phyloP scores from a whole-genome alignment of 1,140 invertebrate genomes.

The Phenacoccus solenopsis region DNA sequence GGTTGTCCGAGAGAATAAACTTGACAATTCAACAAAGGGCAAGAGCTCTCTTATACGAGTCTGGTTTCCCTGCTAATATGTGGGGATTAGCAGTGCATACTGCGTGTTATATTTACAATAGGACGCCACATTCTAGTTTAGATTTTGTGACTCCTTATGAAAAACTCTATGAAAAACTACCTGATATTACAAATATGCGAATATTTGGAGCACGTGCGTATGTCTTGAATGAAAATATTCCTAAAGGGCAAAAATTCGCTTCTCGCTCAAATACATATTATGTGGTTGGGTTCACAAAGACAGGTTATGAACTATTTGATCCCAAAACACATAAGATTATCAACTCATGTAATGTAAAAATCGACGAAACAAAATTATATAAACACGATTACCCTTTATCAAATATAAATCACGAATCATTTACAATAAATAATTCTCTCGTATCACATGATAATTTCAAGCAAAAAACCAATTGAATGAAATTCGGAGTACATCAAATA shows the following conservation, averaged over 20 bases:
- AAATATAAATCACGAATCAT: background rate
- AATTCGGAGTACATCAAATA: too few relatives aligned
- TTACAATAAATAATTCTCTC: background rate
- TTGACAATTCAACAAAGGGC: constrained; percentile 31
- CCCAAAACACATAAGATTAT: background rate
- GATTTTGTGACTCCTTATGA: constrained; percentile 27
- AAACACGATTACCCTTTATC: background rate
- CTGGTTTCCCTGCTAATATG: constrained; percentile 28
- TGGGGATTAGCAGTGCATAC: constrained; percentile 27
- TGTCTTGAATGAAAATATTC: background rate
- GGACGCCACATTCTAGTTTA: background rate
- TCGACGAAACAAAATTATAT: constrained; percentile 3
- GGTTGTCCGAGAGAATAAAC: constrained; percentile 32
- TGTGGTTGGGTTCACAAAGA: background rate
- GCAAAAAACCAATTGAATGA: too few relatives aligned
- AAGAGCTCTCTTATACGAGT: constrained; percentile 31
- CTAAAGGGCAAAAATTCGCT: background rate
- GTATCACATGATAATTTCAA: too few relatives aligned
- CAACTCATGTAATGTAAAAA: constrained; percentile 1
- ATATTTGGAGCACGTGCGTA: constrained; percentile 31
- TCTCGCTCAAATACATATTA: background rate
- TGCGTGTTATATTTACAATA: constrained; percentile 13
- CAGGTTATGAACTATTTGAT: background rate
- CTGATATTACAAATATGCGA: constrained; percentile 27
- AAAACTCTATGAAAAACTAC: constrained; percentile 29